Evolutionary conservation across 2,113 vertebrate genomes (phyloP), one percentile per base, ranked within the genome.

Genomic region (Taurulus bubalis): DNA sequence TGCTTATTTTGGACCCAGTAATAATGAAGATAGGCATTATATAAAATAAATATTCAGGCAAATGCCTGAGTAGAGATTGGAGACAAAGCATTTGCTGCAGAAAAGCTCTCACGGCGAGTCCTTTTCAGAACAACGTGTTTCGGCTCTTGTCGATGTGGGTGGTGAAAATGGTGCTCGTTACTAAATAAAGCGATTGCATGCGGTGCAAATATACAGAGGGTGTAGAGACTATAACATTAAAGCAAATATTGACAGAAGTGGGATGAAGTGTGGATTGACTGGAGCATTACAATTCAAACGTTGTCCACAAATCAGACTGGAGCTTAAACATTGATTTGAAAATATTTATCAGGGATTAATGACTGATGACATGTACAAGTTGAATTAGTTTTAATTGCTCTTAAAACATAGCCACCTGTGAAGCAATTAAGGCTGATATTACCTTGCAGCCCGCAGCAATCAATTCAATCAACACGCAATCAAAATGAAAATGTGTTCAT

Each of bases 151-250:
- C 7, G 1, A 36, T 26, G 75, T 85, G 80, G 82, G 82, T 34
- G 24, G 65, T 58, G 34, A 53, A 79, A 78, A 79, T 58, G 78
- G 32, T 67, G 40, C 71, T 75, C 42, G 14, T 45, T 83, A 62
- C 73, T 75, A 79, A 87, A 87, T 83, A 70, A 81, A 83, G 77
- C 76, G 12, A 49, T 4, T 28, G 55, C 34, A 42, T 64, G 68
- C 16, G 1, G 64, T 67, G 72, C 45, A 77, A 74, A 76, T 66
- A 67, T 30, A 66, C 0, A 70, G 30, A 85, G 36, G 8, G 26
- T 22, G 73, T 56, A 58, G n/a, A 60, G 55, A 71, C 71, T 32
- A 22, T 60, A 75, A 70, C 59, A 69, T 84, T 64, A 78, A 86
- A 76, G 51, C 20, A 49, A 64, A 65, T 40, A 68, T 64, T 68